These are phyloP conservation scores for Cromileptes altivelis DNA, from an alignment of 2,113 vertebrate species.

Conservation along the genomic window DNA sequence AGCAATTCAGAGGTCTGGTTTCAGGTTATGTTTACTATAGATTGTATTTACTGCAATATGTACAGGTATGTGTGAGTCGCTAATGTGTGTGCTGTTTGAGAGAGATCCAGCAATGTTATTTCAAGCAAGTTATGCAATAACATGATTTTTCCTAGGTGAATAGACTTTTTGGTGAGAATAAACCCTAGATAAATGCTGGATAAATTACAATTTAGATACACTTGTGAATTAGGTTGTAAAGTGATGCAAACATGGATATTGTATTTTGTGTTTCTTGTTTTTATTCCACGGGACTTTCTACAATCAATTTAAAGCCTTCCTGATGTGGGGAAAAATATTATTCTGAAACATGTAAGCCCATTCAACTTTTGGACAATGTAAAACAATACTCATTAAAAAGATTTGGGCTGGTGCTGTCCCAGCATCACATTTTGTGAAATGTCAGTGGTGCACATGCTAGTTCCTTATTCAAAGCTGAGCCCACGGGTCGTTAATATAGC, in stretches of 20 bases:
- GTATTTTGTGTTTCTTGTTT: neutral
- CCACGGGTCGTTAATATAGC: constrained; percentile 46
- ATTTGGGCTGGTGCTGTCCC: constrained; percentile 19
- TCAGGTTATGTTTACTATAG: too few species aligned
- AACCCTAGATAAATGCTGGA: neutral
- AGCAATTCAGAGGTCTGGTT: neutral
- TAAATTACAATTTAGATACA: constrained; percentile 1
- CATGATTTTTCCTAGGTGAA: neutral
- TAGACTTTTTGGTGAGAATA: neutral
- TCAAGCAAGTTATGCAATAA: neutral
- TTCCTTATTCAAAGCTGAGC: constrained; percentile 40
- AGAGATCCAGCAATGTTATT: neutral
- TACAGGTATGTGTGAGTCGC: too few species aligned
- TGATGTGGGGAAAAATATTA: constrained; percentile 3
- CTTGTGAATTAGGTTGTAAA: neutral
- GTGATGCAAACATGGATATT: neutral
- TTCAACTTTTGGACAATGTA: constrained; percentile 11
- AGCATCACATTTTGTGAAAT: constrained; percentile 38
- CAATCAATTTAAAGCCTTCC: constrained; percentile 18
- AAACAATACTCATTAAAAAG: constrained; percentile 44
- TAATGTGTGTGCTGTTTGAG: neutral
- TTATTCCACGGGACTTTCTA: constrained; percentile 8
- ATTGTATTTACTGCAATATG: too few species aligned
- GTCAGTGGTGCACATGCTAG: constrained; percentile 34
- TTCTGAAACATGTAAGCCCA: constrained; percentile 20